Conservation (phyloP, 2,113 vertebrate genomes). For the Chaenogobius annularis region DNA sequence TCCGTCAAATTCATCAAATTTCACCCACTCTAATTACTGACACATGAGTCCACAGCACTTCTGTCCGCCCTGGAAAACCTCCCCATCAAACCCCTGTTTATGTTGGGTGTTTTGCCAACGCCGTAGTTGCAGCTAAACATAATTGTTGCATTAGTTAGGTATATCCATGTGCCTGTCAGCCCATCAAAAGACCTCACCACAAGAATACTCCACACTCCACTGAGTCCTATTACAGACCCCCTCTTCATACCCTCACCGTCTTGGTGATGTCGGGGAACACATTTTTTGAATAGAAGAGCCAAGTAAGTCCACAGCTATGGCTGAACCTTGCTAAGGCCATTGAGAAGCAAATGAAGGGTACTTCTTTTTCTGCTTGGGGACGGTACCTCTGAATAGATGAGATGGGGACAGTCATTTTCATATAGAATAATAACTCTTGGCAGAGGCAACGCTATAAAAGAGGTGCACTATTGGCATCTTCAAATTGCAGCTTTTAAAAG, state of each 20-base stretch:
- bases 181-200: constrained; percentile 59
- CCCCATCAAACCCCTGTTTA: constrained; percentile 28
- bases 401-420: constrained; percentile 44
- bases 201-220: constrained; percentile 45
- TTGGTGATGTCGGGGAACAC: not conserved
- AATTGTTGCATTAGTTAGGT: constrained; percentile 42
- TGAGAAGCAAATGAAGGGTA: constrained; percentile 38
- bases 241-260: not conserved
- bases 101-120: constrained; percentile 27
- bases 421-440: constrained; percentile 39
- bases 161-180: constrained; percentile 25
- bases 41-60: constrained; percentile 29
- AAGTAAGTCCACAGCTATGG: constrained; percentile 30
- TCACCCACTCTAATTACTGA: too few relatives aligned
- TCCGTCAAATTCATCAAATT: too few relatives aligned
- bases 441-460: constrained; percentile 16
- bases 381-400: constrained; percentile 16
- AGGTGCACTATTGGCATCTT: constrained; percentile 34
- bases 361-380: constrained; percentile 10
- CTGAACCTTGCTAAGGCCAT: constrained; percentile 48
- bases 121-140: constrained; percentile 52
- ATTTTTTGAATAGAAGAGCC: constrained; percentile 22
- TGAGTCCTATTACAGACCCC: constrained; percentile 37
- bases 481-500: constrained; percentile 31
- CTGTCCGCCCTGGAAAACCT: constrained; percentile 31